phyloP scores from a whole-genome alignment of 2,888 invertebrate genomes.

The Linyphia triangularis region DNA sequence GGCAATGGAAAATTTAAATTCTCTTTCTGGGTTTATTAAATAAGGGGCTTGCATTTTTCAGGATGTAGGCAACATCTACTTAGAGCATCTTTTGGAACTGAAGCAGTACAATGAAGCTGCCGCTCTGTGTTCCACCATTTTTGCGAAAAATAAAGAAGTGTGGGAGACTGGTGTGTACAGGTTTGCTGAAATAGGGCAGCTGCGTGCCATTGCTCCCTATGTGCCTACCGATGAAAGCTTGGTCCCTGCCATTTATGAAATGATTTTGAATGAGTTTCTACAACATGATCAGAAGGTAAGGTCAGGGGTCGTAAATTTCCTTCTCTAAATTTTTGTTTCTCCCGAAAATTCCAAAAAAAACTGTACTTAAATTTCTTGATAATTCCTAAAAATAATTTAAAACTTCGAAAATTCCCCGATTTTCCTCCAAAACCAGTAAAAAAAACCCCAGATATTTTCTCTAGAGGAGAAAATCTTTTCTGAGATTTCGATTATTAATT shows the following conservation, averaged over 20 bases:
- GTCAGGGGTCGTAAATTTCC: no score
- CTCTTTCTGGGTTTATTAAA: no score
- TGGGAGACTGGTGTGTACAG: conserved; percentile 96
- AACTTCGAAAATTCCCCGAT: no score
- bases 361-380: background rate
- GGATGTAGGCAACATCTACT: conserved; percentile 86
- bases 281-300: conserved; percentile 84
- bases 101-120: conserved; percentile 88
- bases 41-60: no score
- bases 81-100: conserved; percentile 87
- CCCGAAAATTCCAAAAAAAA: background rate
- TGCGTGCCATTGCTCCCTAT: conserved; percentile 89
- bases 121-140: conserved; percentile 89
- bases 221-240: conserved; percentile 87
- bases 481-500: no score
- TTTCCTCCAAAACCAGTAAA: no score
- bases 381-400: no score
- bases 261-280: conserved; percentile 94
- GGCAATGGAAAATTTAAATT: no score
- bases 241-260: conserved; percentile 92
- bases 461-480: no score
- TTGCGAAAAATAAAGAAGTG: conserved; percentile 85
- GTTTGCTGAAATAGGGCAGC: conserved; percentile 90
- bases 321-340: no score
- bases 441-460: no score